Evolutionary conservation across 92 coral and sea anemone species (phyloP), one percentile per base, ranked within the genome.

Genomic region (Parazoanthus darwini): DNA sequence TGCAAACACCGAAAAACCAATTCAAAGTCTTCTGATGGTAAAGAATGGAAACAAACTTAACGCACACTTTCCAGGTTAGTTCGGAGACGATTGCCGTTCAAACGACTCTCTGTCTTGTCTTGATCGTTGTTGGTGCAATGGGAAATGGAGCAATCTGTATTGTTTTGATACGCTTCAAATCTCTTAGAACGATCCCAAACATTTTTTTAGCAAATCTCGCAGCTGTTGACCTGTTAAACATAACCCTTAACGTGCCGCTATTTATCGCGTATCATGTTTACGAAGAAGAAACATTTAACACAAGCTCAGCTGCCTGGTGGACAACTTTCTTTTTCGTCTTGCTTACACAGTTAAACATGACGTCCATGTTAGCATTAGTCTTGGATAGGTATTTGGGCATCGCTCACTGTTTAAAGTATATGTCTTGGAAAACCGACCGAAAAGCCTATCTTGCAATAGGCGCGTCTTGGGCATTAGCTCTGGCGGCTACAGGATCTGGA

Each of bases 161-260:
- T 26, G 39, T 79, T 4, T 33, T 79, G 71, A 33, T 29, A n/a
- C 65, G 46, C 68, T 79, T 79, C 44, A 51, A 15, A 58, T 13
- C 8, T 51, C 43, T 79, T 13, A 79, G 83, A 79, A 79, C 83
- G 8, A 36, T 80, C 46, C 70, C 65, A 80, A 80, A 80, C 18
- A 80, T 80, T 54, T 33, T 80, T 11, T 33, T 80, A 9, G 42
- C 68, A 48, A 80, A 80, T 80, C 83, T 80, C 0, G 83, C 83
- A 13, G 36, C 42, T 10, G n/a, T 80, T 35, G 70, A 80, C 44
- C 66, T 80, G 42, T 10, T 25, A 26, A 80, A 80, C 46, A 26
- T 29, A 15, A 6, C 54, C 71, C 7, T 80, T 2, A 80, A 80
- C 42, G 68, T 25, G 2, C 83, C 83, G 11, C 39, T 80, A 6